Conservation (phyloP, 2,797 vertebrate species). For the Parotocinclus haroldoi region DNA sequence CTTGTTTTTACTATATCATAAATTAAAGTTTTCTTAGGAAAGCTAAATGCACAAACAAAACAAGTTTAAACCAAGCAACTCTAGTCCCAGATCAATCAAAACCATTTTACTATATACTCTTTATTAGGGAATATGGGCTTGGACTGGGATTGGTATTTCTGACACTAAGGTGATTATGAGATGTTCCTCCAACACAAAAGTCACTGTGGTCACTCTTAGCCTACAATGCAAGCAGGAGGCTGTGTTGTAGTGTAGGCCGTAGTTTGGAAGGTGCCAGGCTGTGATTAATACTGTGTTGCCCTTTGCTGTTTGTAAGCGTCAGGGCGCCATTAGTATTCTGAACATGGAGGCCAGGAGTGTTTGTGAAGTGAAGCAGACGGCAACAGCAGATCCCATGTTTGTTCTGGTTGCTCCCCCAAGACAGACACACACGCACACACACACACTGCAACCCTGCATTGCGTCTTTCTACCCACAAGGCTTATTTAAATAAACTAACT, state of each 20-base stretch:
- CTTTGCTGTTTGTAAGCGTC: conserved; percentile 68
- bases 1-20: too few species aligned
- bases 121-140: too few species aligned
- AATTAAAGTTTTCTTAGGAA: too few species aligned
- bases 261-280: conserved; percentile 45
- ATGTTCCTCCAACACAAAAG: conserved; percentile 12
- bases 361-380: conserved; percentile 42
- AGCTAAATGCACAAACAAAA: too few species aligned
- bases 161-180: conserved; percentile 3
- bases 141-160: too few species aligned
- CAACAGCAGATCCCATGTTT: conserved; percentile 43
- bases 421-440: neutral
- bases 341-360: conserved; percentile 49
- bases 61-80: too few species aligned
- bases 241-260: conserved; percentile 24
- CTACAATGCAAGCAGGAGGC: conserved; percentile 4
- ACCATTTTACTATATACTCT: too few species aligned
- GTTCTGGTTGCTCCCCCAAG: conserved; percentile 36
- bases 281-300: conserved; percentile 75
- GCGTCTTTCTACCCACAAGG: conserved; percentile 18
- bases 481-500: conserved; percentile 30
- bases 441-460: conserved; percentile 15
- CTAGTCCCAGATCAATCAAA: too few species aligned
- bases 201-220: neutral
- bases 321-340: conserved; percentile 72